Base-by-base conservation (phyloP, 53 echinoderm and acorn worm genomes). In the Zoroaster sp. region DNA sequence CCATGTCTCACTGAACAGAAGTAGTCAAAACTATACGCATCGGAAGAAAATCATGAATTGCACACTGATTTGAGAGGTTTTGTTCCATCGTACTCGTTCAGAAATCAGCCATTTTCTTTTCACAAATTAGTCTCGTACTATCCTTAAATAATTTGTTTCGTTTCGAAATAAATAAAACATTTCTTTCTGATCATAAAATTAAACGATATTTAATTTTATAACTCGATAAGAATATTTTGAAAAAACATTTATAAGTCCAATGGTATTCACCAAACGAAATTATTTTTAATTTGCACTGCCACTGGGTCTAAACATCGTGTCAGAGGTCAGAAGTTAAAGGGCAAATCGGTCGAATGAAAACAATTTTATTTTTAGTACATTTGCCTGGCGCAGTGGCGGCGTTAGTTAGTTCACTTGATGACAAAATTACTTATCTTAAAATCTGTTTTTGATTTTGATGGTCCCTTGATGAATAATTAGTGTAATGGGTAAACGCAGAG, bases 21-120 rank as follows among this genome's bases (percentile, higher is more conserved):
- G 66, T 14, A 38, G 32, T 43, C 17, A 31, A 6, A 1, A 41
- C 17, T 1, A 0, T 31, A 14, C 1, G 3, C 37, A 40, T 69
- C 21, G 85, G 49, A 71, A 70, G 46, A 71, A 85, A 85, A 33
- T 51, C 70, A 71, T 85, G 85, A 85, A 66, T 81, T 67, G 34
- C 69, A 85, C 35, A 47, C 70, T 35, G 53, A 14, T 47, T 47
- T 55, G 5, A 21, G 8, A 59, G n/a, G n/a, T n/a, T n/a, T 75
- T 30, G 7, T 46, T 45, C 15, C 17, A 11, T 1, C 41, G 18
- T 40, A 55, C 55, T 55, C 23, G 28, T 21, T 4, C 20, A 32
- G 3, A 15, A 2, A 14, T 70, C 71, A n/a, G 85, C 85, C 85
- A 85, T 83, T 83, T 83, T 83, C 42, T 34, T 49, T 42, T 23